A percentile compares a stretch with the other conserved stretches of the same genome.
Evolutionary conservation across 2,888 invertebrate species (phyloP).

Genomic region (Phymatocera aterrima): DNA sequence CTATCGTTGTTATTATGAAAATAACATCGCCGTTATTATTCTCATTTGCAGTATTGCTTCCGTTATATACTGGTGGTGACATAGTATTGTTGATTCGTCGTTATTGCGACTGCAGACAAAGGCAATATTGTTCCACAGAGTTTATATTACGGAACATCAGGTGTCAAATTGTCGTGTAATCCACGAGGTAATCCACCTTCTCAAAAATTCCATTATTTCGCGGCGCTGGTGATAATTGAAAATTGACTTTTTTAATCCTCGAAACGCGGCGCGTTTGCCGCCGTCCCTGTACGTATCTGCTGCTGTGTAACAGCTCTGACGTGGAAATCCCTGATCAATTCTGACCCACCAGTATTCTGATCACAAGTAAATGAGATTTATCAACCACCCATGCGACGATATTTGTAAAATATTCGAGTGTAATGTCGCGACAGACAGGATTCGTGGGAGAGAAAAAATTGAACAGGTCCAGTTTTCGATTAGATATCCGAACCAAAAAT

Average conservation of each 20-base stretch:
- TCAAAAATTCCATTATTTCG: slow-evolving; percentile 73
- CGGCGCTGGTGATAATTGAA: slow-evolving; percentile 22
- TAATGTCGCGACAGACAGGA: too few relatives aligned
- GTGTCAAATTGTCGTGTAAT: slow-evolving; percentile 40
- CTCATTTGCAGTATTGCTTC: not conserved
- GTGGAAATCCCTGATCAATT: slow-evolving; percentile 38
- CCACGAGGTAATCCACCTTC: slow-evolving; percentile 68
- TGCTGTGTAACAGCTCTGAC: not conserved
- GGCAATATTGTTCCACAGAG: slow-evolving; percentile 3
- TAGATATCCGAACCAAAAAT: too few relatives aligned
- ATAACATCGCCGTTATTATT: not conserved
- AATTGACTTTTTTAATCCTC: slow-evolving; percentile 42
- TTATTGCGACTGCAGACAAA: not conserved
- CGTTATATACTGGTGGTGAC: not conserved
- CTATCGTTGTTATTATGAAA: not conserved
- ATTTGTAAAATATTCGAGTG: not conserved
- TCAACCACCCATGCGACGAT: not conserved
- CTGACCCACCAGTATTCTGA: not conserved
- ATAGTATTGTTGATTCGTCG: not conserved
- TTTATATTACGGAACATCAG: slow-evolving; percentile 24
- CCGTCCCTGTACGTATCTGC: not conserved
- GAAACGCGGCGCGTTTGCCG: not conserved
- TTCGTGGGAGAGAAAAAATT: not conserved
- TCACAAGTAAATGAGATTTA: slow-evolving; percentile 1
- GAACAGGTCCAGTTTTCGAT: not conserved